These are phyloP conservation scores for Triplophysa yarkandensis DNA, from an alignment of 2,797 vertebrate species.

Conservation along the genomic window DNA sequence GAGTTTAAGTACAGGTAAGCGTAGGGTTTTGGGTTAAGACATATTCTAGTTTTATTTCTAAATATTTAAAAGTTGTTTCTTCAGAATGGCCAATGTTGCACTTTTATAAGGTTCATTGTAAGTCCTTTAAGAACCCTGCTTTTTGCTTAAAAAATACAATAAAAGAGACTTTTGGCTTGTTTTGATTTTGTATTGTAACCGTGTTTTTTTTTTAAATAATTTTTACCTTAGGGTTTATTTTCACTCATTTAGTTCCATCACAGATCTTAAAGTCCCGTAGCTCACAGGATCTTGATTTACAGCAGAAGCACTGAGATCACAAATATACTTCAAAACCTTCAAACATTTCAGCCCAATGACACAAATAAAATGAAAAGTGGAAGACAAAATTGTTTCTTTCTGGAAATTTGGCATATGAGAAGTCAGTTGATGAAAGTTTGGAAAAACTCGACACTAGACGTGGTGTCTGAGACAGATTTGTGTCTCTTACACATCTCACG, in stretches of 20 bases:
- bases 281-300: slow-evolving; percentile 18
- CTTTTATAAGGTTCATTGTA: slow-evolving; percentile 22
- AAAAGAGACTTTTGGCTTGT: neutral
- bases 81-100: neutral
- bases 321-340: slow-evolving; percentile 5
- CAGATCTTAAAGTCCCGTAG: slow-evolving; percentile 18
- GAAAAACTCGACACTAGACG: neutral
- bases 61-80: slow-evolving; percentile 7
- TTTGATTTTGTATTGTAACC: slow-evolving; percentile 16
- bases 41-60: neutral
- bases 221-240: slow-evolving; percentile 42
- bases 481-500: neutral
- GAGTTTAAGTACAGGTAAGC: neutral
- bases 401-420: slow-evolving; percentile 15
- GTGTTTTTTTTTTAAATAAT: slow-evolving; percentile 34
- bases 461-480: slow-evolving; percentile 1
- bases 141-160: slow-evolving; percentile 3
- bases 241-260: slow-evolving; percentile 16
- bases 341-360: neutral
- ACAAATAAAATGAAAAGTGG: slow-evolving; percentile 12
- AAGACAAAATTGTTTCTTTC: slow-evolving; percentile 23
- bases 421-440: slow-evolving; percentile 9
- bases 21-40: neutral
- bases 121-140: neutral
- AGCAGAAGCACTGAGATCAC: neutral